Conservation (phyloP, 1,140 invertebrate genomes). For the Hetaerina americana region DNA sequence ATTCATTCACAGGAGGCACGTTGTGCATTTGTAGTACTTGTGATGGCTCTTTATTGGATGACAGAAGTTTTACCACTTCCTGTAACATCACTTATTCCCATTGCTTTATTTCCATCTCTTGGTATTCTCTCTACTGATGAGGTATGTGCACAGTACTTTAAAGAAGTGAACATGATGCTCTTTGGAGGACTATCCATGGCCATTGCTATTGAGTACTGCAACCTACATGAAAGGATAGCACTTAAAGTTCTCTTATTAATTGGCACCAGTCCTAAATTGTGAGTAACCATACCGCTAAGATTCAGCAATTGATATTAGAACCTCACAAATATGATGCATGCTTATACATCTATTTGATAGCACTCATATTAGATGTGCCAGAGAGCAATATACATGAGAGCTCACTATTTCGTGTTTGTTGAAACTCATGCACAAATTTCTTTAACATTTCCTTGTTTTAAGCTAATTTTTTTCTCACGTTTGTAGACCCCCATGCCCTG, state of each 20-base stretch:
- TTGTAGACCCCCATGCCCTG: too few relatives aligned
- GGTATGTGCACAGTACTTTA: conserved; percentile 58
- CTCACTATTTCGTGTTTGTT: too few relatives aligned
- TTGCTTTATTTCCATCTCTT: conserved; percentile 66
- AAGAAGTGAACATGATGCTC: conserved; percentile 80
- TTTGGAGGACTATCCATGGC: conserved; percentile 64
- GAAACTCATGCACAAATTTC: too few relatives aligned
- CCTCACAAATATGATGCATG: too few relatives aligned
- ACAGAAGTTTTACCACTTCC: conserved; percentile 66
- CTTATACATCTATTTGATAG: too few relatives aligned
- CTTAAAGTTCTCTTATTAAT: conserved; percentile 61
- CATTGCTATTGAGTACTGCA: conserved; percentile 69
- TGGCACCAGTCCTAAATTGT: conserved; percentile 56
- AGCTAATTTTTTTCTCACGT: too few relatives aligned
- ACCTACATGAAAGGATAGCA: conserved; percentile 72
- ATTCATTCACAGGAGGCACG: conserved; percentile 31
- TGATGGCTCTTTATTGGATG: conserved; percentile 79
- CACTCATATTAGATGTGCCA: too few relatives aligned
- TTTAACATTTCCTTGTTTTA: too few relatives aligned
- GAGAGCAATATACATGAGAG: too few relatives aligned
- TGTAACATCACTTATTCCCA: conserved; percentile 67
- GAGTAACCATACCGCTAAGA: too few relatives aligned
- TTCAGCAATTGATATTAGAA: too few relatives aligned
- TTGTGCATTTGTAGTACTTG: conserved; percentile 61
- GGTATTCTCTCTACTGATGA: conserved; percentile 48